Conservation (phyloP, 2,888 invertebrate species). For the Aquatica leii region DNA sequence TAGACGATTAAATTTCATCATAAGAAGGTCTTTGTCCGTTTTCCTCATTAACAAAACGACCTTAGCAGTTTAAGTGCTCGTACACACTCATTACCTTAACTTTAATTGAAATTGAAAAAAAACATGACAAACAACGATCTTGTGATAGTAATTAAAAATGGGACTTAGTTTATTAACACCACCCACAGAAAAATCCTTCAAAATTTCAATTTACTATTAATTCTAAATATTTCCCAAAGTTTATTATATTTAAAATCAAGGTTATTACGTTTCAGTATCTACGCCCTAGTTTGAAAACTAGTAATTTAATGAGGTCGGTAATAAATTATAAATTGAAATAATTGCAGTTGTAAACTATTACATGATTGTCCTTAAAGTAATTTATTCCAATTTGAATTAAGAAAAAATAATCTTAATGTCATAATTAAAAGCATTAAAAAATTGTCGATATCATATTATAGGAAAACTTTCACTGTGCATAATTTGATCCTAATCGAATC, state of each 20-base stretch:
- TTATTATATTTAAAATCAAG: conserved; percentile 6
- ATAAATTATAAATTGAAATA: conserved; percentile 10
- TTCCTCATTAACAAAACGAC: background rate
- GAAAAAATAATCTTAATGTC: background rate
- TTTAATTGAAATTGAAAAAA: too few species aligned
- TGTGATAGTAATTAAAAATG: background rate
- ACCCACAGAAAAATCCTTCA: too few species aligned
- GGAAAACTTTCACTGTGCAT: conserved; percentile 5
- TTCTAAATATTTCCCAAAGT: too few species aligned
- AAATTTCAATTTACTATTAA: too few species aligned
- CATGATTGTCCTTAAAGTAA: background rate
- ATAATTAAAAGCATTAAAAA: background rate
- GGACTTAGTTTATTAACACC: background rate
- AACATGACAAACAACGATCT: background rate
- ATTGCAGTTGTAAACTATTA: conserved; percentile 6
- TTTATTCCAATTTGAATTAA: background rate
- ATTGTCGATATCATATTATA: background rate
- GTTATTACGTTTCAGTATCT: conserved; percentile 9
- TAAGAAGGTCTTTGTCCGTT: background rate
- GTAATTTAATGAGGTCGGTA: conserved; percentile 12
- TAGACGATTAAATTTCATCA: too few species aligned
- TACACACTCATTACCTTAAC: background rate
- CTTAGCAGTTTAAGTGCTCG: too few species aligned
- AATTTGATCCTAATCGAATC: background rate
- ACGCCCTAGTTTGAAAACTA: conserved; percentile 7